These are phyloP conservation scores for Melanargia galathea DNA, from an alignment of 2,888 invertebrate genomes.

Conservation along the genomic window DNA sequence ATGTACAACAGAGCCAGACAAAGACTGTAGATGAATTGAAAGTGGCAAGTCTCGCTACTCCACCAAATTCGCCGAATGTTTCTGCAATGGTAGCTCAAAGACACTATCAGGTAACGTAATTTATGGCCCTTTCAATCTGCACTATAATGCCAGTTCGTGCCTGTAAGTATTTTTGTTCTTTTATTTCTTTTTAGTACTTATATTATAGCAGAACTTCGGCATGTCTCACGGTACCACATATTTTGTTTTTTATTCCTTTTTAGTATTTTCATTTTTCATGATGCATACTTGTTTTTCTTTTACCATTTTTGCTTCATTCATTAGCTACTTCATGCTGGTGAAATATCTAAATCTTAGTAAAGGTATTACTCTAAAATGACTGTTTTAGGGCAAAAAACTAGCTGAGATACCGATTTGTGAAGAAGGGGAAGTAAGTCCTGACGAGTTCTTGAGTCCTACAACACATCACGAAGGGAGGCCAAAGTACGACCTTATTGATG, in stretches of 20 bases:
- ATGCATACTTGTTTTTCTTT: neutral
- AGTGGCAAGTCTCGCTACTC: constrained; percentile 79
- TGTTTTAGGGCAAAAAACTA: constrained; percentile 78
- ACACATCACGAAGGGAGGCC: constrained; percentile 64
- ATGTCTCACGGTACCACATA: constrained; percentile 21
- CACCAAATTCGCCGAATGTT: constrained; percentile 89
- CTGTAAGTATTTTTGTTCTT: constrained; percentile 74
- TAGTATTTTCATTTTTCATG: neutral
- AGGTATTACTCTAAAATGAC: constrained; percentile 3
- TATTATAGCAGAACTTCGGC: constrained; percentile 13
- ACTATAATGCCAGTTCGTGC: constrained; percentile 70
- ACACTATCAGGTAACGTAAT: constrained; percentile 80
- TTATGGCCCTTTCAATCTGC: constrained; percentile 53
- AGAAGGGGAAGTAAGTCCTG: constrained; percentile 84
- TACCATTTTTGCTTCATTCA: constrained; percentile 36
- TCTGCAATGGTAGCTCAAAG: constrained; percentile 83
- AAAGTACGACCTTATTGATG: constrained; percentile 76
- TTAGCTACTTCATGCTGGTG: constrained; percentile 34
- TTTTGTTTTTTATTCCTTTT: constrained; percentile 8
- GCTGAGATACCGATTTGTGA: constrained; percentile 85
- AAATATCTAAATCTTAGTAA: constrained; percentile 20
- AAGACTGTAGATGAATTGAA: constrained; percentile 80
- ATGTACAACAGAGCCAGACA: constrained; percentile 65
- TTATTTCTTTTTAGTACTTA: constrained; percentile 43
- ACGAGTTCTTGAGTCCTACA: constrained; percentile 81